Evolutionary conservation across 2,797 vertebrate genomes (phyloP).

Genomic region (Orestias chungarensis): DNA sequence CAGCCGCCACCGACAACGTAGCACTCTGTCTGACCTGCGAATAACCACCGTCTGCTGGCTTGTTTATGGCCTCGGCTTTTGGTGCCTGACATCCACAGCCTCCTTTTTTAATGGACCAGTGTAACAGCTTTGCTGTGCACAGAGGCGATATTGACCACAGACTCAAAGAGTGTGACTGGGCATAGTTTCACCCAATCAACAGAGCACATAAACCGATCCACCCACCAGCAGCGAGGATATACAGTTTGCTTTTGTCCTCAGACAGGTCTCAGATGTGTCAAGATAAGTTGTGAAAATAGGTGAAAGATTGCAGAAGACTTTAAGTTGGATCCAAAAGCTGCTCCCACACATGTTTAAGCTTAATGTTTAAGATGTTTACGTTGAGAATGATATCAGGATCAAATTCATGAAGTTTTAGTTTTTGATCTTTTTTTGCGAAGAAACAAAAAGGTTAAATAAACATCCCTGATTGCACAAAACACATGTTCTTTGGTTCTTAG

Average conservation of each 20-base stretch:
- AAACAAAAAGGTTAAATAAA: background rate
- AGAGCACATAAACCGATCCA: constrained; percentile 48
- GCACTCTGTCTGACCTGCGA: constrained; percentile 77
- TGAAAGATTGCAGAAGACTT: constrained; percentile 11
- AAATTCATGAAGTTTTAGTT: background rate
- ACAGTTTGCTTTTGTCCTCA: constrained; percentile 48
- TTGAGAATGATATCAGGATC: background rate
- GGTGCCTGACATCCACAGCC: constrained; percentile 67
- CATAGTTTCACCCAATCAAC: constrained; percentile 55
- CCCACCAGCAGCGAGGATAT: constrained; percentile 36
- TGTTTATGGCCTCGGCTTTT: constrained; percentile 68
- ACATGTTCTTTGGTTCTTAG: background rate
- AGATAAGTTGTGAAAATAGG: constrained; percentile 23
- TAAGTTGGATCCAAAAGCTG: constrained; percentile 11
- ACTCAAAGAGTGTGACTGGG: constrained; percentile 50
- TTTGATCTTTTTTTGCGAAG: background rate
- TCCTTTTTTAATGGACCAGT: constrained; percentile 66
- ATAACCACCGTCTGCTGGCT: constrained; percentile 74
- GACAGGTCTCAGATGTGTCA: constrained; percentile 19
- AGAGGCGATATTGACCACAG: constrained; percentile 62
- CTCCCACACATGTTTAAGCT: background rate
- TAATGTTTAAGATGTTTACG: background rate
- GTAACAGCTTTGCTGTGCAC: constrained; percentile 65
- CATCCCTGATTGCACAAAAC: background rate
- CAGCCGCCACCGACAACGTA: constrained; percentile 69